Conservation (phyloP, 2,888 invertebrate species). For the Ophion ventricosus region DNA sequence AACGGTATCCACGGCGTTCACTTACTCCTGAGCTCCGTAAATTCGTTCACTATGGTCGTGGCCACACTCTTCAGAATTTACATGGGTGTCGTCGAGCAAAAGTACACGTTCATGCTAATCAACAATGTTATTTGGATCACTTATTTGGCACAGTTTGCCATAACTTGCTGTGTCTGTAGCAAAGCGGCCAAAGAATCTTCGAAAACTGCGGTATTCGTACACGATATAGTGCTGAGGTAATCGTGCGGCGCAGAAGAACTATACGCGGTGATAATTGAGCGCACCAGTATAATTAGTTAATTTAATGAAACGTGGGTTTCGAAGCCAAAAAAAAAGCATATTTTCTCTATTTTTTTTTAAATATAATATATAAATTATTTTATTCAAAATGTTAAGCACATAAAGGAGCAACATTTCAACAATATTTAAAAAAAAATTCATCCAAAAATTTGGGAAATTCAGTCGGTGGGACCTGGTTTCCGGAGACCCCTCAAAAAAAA, state of each 20-base stretch:
- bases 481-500: no score
- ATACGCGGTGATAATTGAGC: no score
- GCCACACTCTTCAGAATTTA: constrained; percentile 77
- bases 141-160: constrained; percentile 71
- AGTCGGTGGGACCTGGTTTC: no score
- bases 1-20: constrained; percentile 75
- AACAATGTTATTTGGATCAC: constrained; percentile 77
- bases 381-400: no score
- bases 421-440: no score
- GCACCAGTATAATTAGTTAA: no score
- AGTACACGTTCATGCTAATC: constrained; percentile 73
- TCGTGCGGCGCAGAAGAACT: neutral
- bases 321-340: no score
- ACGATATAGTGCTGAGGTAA: constrained; percentile 69
- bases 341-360: no score
- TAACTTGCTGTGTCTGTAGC: constrained; percentile 74
- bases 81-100: constrained; percentile 75
- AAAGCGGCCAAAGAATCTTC: constrained; percentile 70
- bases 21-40: constrained; percentile 74
- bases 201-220: constrained; percentile 71
- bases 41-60: constrained; percentile 77
- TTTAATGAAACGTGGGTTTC: no score
- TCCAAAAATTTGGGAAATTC: no score
- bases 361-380: no score
- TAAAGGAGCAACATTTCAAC: no score